Conservation (phyloP, 2,113 vertebrate species). For the Rhegmatorhina hoffmannsi region DNA sequence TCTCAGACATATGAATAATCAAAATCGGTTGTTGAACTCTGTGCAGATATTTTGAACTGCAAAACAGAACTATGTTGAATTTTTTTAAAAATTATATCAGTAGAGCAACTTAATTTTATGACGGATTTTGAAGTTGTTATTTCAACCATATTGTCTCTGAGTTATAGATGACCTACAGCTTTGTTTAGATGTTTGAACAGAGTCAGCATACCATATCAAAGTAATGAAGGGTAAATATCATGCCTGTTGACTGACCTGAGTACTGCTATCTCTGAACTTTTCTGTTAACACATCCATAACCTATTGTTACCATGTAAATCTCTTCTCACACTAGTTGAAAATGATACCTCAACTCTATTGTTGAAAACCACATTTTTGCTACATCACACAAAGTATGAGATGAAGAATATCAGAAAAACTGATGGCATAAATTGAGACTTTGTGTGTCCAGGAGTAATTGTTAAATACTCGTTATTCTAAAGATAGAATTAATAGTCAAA, state of each 20-base stretch:
- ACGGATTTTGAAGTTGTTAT: not conserved
- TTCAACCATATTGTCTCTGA: not conserved
- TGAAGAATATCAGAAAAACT: not conserved
- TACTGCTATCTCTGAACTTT: not conserved
- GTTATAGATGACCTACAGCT: not conserved
- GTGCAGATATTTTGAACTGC: not conserved
- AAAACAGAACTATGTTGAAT: not conserved
- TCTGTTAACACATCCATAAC: not conserved
- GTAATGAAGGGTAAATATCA: not conserved
- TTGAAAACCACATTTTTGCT: not conserved
- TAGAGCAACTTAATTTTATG: not conserved
- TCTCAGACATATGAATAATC: not conserved
- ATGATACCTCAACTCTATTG: not conserved
- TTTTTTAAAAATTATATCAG: fast-evolving
- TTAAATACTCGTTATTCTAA: not conserved
- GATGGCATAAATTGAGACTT: not conserved
- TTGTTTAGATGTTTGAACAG: not conserved
- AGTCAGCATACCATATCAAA: not conserved
- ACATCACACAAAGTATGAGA: fast-evolving
- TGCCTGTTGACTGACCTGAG: not conserved
- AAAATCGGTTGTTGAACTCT: not conserved
- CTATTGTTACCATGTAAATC: not conserved
- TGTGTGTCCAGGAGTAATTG: not conserved
- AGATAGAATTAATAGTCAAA: not conserved
- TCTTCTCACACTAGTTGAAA: not conserved